These are phyloP conservation scores for Diadumene lineata DNA, from an alignment of 92 coral and sea anemone genomes.

Conservation along the genomic window DNA sequence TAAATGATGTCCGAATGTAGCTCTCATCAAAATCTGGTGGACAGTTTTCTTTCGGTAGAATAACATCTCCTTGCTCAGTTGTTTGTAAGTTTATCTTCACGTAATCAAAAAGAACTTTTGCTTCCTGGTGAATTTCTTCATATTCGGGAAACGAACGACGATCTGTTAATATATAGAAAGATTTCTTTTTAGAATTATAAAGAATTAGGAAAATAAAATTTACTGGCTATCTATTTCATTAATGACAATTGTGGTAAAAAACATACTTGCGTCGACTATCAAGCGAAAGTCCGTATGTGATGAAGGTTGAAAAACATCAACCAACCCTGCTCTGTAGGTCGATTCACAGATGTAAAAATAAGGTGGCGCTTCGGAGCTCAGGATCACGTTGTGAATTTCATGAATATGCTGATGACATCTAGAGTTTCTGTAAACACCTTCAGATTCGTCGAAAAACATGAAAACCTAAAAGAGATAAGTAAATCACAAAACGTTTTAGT, in stretches of 20 bases:
- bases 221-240: not conserved
- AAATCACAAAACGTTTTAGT: no score
- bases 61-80: conserved; percentile 4
- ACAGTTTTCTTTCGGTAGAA: not conserved
- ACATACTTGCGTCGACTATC: conserved; percentile 17
- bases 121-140: not conserved
- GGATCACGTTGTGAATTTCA: conserved; percentile 12
- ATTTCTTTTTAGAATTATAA: not conserved
- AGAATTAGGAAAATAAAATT: not conserved
- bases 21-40: conserved; percentile 12
- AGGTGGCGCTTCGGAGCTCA: not conserved
- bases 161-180: not conserved
- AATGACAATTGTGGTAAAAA: not conserved
- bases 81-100: not conserved
- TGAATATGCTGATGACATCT: conserved; percentile 4
- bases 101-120: not conserved
- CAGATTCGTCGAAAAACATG: not conserved
- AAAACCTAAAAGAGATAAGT: not conserved
- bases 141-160: not conserved
- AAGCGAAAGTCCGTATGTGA: conserved; percentile 15
- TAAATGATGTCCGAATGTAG: conserved; percentile 8
- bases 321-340: conserved; percentile 4
- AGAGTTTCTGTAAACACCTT: not conserved
- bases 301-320: conserved; percentile 15
- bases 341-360: conserved; percentile 18